Evolutionary conservation across 2,888 invertebrate genomes (phyloP).

Genomic region (Brachycybe producta): DNA sequence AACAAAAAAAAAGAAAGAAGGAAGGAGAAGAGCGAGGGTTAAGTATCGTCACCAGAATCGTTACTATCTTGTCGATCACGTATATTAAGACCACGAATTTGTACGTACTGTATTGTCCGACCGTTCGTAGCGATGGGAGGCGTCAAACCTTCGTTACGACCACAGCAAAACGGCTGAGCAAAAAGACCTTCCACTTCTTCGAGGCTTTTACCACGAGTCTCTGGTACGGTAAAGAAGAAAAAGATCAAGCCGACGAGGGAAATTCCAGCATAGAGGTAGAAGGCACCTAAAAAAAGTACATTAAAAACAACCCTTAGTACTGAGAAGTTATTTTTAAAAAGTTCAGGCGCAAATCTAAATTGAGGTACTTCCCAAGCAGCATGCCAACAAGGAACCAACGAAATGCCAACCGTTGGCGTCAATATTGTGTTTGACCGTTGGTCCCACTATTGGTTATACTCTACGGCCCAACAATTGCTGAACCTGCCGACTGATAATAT

Average conservation of each 20-base stretch:
- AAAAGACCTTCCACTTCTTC: conserved; percentile 41
- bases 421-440: too few species aligned
- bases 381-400: too few species aligned
- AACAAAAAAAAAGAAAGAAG: too few species aligned
- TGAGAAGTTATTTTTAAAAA: not conserved
- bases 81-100: conserved; percentile 37
- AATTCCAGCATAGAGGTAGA: conserved; percentile 41
- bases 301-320: not conserved
- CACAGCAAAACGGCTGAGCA: conserved; percentile 23
- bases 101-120: conserved; percentile 37
- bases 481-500: too few species aligned
- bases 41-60: conserved; percentile 20
- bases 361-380: too few species aligned
- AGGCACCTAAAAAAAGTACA: conserved; percentile 35
- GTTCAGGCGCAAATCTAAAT: too few species aligned
- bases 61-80: conserved; percentile 30
- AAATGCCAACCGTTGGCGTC: too few species aligned
- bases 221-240: conserved; percentile 38
- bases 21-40: too few species aligned
- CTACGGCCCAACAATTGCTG: too few species aligned
- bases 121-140: too few species aligned
- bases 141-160: not conserved
- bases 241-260: conserved; percentile 37
- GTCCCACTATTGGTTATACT: too few species aligned
- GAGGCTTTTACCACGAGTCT: conserved; percentile 40